Conservation (phyloP, 2,888 invertebrate genomes). For the Lithophane socia region DNA sequence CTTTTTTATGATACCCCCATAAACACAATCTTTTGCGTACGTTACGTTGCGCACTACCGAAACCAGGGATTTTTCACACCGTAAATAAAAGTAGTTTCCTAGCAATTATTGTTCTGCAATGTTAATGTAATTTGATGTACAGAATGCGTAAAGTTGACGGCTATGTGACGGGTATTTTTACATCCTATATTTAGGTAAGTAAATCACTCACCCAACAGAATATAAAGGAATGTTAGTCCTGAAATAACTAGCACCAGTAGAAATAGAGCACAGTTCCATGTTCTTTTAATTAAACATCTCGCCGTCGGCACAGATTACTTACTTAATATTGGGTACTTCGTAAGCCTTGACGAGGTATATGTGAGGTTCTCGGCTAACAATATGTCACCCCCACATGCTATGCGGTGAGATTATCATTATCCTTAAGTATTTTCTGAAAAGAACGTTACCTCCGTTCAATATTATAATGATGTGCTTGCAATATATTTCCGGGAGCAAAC, state of each 20-base stretch:
- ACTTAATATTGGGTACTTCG: slow-evolving; percentile 37
- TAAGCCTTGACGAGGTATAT: slow-evolving; percentile 11
- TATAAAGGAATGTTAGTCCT: background rate
- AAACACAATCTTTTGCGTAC: no score
- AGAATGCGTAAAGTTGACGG: no score
- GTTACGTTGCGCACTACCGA: no score
- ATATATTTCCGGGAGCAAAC: background rate
- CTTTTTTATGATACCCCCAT: no score
- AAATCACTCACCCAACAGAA: background rate
- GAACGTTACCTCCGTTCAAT: background rate
- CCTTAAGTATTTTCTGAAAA: background rate
- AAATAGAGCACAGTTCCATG: slow-evolving; percentile 40
- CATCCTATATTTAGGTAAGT: background rate
- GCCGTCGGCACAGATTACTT: slow-evolving; percentile 27
- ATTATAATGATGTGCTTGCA: background rate
- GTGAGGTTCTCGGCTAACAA: slow-evolving; percentile 26
- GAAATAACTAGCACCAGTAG: slow-evolving; percentile 27
- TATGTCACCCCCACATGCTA: slow-evolving; percentile 33
- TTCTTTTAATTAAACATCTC: slow-evolving; percentile 55
- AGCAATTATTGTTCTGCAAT: no score
- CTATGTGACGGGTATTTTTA: no score
- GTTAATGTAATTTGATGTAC: no score
- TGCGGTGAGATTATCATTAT: slow-evolving; percentile 35
- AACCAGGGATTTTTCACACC: no score
- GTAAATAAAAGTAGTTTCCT: no score